These are phyloP conservation scores for Sipunculus nudus DNA, from an alignment of 2,888 invertebrate genomes.

Conservation along the genomic window DNA sequence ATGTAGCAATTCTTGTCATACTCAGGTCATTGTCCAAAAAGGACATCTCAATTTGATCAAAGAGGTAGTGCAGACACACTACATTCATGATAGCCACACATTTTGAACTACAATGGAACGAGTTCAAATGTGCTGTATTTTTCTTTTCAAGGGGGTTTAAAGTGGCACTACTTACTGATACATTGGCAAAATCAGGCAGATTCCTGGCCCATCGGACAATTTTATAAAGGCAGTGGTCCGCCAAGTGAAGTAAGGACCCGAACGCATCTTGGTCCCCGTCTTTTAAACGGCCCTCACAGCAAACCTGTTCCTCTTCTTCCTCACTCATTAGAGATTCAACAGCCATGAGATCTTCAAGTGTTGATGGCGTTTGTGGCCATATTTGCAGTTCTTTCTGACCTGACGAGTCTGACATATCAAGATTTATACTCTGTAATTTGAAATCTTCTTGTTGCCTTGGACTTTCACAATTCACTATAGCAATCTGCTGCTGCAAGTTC, in stretches of 20 bases:
- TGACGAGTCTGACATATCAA: constrained; percentile 6
- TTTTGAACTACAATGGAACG: too few relatives aligned
- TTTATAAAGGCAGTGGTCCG: constrained; percentile 94
- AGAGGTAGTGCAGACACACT: too few relatives aligned
- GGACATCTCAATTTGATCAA: too few relatives aligned
- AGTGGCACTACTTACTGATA: constrained; percentile 62
- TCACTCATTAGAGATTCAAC: constrained; percentile 59
- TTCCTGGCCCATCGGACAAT: constrained; percentile 99
- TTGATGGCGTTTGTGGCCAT: constrained; percentile 44
- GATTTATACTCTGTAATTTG: too few relatives aligned
- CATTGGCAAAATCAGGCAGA: constrained; percentile 93
- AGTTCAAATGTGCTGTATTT: too few relatives aligned
- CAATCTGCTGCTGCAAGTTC: too few relatives aligned
- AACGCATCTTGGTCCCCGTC: constrained; percentile 44
- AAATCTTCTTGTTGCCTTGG: too few relatives aligned
- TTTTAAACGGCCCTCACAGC: constrained; percentile 43
- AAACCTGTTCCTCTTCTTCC: constrained; percentile 52
- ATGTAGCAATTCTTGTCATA: too few relatives aligned
- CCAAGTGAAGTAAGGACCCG: constrained; percentile 67
- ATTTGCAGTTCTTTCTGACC: constrained; percentile 2
- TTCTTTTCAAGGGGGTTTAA: not conserved
- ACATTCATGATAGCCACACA: too few relatives aligned
- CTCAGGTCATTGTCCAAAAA: too few relatives aligned
- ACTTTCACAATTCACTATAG: too few relatives aligned
- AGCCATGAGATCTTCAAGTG: constrained; percentile 61